These are phyloP conservation scores for Apus apus DNA, from an alignment of 2,113 vertebrate genomes.

Conservation along the genomic window DNA sequence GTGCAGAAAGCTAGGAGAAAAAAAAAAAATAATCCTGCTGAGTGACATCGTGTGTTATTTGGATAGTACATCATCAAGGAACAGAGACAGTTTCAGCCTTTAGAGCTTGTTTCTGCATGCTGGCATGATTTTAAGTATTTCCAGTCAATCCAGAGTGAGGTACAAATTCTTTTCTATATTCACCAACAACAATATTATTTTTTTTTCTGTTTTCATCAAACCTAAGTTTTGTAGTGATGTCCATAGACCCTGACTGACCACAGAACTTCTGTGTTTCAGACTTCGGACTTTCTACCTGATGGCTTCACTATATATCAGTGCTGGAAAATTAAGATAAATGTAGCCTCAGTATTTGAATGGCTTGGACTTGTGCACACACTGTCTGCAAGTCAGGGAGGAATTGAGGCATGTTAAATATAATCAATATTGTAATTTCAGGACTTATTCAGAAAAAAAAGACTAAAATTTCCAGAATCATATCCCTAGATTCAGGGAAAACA, in stretches of 20 bases:
- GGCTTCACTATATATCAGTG: background rate
- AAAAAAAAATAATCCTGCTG: background rate
- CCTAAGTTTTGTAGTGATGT: background rate
- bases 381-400: background rate
- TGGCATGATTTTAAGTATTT: background rate
- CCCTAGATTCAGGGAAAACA: background rate
- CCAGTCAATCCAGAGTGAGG: background rate
- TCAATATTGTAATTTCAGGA: background rate
- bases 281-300: background rate
- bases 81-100: background rate
- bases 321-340: background rate
- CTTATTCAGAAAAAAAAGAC: background rate
- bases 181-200: background rate
- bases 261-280: background rate
- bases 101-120: background rate
- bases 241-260: background rate
- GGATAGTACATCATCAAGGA: background rate
- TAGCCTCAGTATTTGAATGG: background rate
- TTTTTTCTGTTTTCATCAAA: background rate
- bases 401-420: background rate
- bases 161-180: background rate
- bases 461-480: background rate
- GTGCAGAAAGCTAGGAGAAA: background rate
- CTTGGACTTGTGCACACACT: background rate
- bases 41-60: background rate